Evolutionary conservation across 1,140 invertebrate genomes (phyloP), one percentile per base, ranked within the genome.

Genomic region (Macrocentrus cingulum): DNA sequence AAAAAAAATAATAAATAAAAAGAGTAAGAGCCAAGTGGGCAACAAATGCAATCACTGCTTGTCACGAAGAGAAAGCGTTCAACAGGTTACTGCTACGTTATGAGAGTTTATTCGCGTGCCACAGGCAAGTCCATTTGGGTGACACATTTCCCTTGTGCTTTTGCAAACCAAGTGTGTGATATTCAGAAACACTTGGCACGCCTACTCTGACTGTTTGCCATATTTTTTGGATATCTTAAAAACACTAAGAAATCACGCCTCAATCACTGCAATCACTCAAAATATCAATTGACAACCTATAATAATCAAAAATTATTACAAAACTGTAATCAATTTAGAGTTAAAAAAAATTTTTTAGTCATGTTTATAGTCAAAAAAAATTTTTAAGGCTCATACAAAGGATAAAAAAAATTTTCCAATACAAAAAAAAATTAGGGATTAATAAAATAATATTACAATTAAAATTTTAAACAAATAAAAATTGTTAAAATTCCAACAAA

Each of bases 1-100:
- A 41, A 42, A 54, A 42, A 42, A 54, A 60, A 45, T 46, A 51
- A 59, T 46, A 37, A 25, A 54, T 5, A 32, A 50, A 36, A 25
- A 55, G 23, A 63, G 56, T 57, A 45, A 29, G 55, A 60, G 59
- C 56, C 56, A 59, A 62, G 56, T 59, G 56, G 55, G 58, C 61
- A 70, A 67, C 65, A 72, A 74, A 69, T 64, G 66, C 70, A 72
- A 75, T 72, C 69, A 71, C 70, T 65, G 65, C 62, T 73, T 71
- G 69, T 74, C 71, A 75, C 70, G 72, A 71, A 72, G 65, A 62
- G 63, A 61, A 67, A 57, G 69, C 67, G 70, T 67, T 74, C 72
- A 75, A 75, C 72, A 75, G 70, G 71, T 75, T 74, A 69, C 56
- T 50, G 49, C 64, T 65, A 64, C 63, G 66, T 73, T 71, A 67